These are phyloP conservation scores for Eublepharis macularius DNA, from an alignment of 2,113 vertebrate genomes.

Conservation along the genomic window DNA sequence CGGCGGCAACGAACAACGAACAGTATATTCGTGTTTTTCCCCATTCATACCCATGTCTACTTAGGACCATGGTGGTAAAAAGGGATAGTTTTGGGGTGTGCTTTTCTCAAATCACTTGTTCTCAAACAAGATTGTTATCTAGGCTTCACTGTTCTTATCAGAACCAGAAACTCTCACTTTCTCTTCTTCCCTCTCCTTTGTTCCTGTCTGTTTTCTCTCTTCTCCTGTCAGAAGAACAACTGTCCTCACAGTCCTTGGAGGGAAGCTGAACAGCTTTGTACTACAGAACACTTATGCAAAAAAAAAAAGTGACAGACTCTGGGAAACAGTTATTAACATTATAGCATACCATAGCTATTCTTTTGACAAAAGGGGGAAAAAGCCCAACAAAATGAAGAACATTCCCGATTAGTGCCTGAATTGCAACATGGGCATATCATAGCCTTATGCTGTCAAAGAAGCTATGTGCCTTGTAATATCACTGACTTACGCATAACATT, in stretches of 20 bases:
- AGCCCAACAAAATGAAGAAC: not conserved
- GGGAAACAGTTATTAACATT: constrained; percentile 5
- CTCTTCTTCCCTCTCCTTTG: not conserved
- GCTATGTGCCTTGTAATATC: not conserved
- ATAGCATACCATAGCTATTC: not conserved
- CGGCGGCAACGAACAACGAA: no score
- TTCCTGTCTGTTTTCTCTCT: not conserved
- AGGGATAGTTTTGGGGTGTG: no score
- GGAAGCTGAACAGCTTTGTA: constrained; percentile 1
- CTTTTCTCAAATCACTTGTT: not conserved
- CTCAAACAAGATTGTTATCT: not conserved
- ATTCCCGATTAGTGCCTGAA: not conserved
- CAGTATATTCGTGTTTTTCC: no score
- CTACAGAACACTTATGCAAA: not conserved
- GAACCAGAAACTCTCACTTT: not conserved
- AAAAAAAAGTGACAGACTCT: constrained; percentile 4
- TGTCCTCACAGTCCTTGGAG: not conserved
- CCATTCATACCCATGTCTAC: no score
- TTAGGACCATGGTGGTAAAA: no score
- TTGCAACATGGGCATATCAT: not conserved
- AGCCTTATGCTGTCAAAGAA: constrained; percentile 9
- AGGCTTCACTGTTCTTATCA: not conserved
- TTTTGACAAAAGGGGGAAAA: constrained; percentile 10
- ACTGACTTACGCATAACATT: not conserved
- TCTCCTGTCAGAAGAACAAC: not conserved